Base-by-base conservation (phyloP, 2,113 vertebrate genomes). In the Cryptotis parvus region DNA sequence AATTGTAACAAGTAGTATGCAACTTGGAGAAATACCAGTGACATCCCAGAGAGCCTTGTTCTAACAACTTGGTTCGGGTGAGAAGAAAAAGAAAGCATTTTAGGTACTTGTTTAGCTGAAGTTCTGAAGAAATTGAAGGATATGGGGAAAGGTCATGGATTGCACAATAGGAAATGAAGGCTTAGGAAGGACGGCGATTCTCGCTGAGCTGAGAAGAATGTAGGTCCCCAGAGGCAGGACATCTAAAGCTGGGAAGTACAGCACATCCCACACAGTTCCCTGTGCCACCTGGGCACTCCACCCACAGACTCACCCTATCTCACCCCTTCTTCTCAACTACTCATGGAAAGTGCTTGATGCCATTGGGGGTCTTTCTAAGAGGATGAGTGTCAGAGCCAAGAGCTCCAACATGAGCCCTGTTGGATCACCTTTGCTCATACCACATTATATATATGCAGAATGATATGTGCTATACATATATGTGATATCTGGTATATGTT, bases 271-370 rank as follows among this genome's bases (percentile, higher is more conserved):
- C n/a, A 70, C 6, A 70, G n/a, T 31, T 68, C 63, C 31, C 9
- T 1, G 4, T 18, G 41, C 79, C 18, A 2, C 39, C 15, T 9
- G 22, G 10, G 41, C 4, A 0, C 6, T 7, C 3, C 0, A 20
- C 2, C 26, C 20, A 2, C 37, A 45, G 24, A 27, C 9, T 11
- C 63, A 2, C 58, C 66, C 2, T 11, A 3, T 26, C 4, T 33
- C 27, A 2, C 4, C 29, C 69, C 39, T 43, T 18, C 29, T 15
- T 61, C 37, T 41, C 49, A 12, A 18, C 63, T 31, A 26, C 63
- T 82, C 9, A 1, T 3, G 29, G 74, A 61, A 45, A 37, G 39
- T 1, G 16, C 69, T 75, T 2, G 0, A 66, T 14, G 16, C 69
- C 4, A 0, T 11, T 65, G 63, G 58, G 18, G 39, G 4, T 12